phyloP scores from a whole-genome alignment of 2,888 invertebrate genomes.

The Scaptomyza cyrtandrae region DNA sequence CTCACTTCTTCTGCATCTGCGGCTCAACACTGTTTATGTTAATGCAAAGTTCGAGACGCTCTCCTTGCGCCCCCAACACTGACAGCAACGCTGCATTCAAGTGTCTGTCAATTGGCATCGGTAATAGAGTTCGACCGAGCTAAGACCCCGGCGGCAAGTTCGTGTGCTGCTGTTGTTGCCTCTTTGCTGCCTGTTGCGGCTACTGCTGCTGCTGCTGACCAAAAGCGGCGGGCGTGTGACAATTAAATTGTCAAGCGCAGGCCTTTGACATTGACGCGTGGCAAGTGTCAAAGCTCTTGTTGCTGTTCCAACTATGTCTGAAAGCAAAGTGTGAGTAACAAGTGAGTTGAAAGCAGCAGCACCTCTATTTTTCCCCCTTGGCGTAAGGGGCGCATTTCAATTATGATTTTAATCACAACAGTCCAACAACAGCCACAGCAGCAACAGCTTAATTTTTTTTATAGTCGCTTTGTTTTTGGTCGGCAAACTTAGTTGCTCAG shows the following conservation, averaged over 20 bases:
- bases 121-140: slow-evolving; percentile 71
- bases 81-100: slow-evolving; percentile 74
- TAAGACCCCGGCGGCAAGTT: slow-evolving; percentile 54
- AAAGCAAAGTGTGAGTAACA: slow-evolving; percentile 19
- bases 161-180: slow-evolving; percentile 41
- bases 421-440: slow-evolving; percentile 24
- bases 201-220: slow-evolving; percentile 47
- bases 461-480: slow-evolving; percentile 7
- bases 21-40: slow-evolving; percentile 71
- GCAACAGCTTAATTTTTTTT: slow-evolving; percentile 40
- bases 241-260: slow-evolving; percentile 80
- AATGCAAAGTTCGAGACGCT: slow-evolving; percentile 53
- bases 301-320: slow-evolving; percentile 21
- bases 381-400: slow-evolving; percentile 60
- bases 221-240: slow-evolving; percentile 82
- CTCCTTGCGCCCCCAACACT: slow-evolving; percentile 34
- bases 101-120: slow-evolving; percentile 79
- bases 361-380: slow-evolving; percentile 9
- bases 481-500: slow-evolving; percentile 46
- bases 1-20: slow-evolving; percentile 13
- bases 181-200: background rate
- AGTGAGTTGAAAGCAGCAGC: slow-evolving; percentile 1
- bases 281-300: slow-evolving; percentile 65
- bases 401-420: slow-evolving; percentile 70
- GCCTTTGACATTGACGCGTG: slow-evolving; percentile 71